These are phyloP conservation scores for Leucozona laternaria DNA, from an alignment of 2,888 invertebrate species.

Conservation along the genomic window DNA sequence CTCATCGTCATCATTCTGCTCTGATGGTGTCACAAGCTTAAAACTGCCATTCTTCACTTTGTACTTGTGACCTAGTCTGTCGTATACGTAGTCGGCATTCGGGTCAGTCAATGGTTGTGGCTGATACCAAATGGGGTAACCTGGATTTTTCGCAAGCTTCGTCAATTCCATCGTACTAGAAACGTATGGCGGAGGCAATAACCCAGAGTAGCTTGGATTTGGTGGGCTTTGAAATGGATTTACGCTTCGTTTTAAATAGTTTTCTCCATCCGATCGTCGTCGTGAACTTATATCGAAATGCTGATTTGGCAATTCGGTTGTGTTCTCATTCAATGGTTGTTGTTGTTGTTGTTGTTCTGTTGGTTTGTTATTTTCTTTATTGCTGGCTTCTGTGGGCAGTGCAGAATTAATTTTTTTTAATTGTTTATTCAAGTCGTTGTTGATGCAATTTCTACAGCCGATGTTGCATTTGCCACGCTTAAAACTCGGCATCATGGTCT, in stretches of 20 bases:
- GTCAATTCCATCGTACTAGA: slow-evolving; percentile 55
- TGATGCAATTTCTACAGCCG: slow-evolving; percentile 76
- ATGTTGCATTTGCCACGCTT: slow-evolving; percentile 80
- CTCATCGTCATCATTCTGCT: slow-evolving; percentile 18
- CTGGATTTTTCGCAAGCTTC: slow-evolving; percentile 66
- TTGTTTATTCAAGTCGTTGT: slow-evolving; percentile 14
- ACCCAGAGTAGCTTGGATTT: slow-evolving; percentile 46
- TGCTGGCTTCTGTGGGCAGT: background rate
- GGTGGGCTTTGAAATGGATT: slow-evolving; percentile 58
- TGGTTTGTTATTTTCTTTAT: slow-evolving; percentile 21
- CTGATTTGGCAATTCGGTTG: slow-evolving; percentile 27
- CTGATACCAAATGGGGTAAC: slow-evolving; percentile 72
- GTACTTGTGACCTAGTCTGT: slow-evolving; percentile 79
- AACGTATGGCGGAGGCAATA: slow-evolving; percentile 64
- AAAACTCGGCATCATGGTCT: slow-evolving; percentile 80
- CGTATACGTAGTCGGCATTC: slow-evolving; percentile 76
- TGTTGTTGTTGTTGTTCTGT: slow-evolving; percentile 12
- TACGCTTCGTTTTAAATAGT: slow-evolving; percentile 61
- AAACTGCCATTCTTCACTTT: slow-evolving; percentile 79
- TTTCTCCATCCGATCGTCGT: slow-evolving; percentile 24
- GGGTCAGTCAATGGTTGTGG: slow-evolving; percentile 61
- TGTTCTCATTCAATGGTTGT: slow-evolving; percentile 8
- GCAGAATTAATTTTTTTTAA: background rate
- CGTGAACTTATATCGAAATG: slow-evolving; percentile 36
- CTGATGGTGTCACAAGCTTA: slow-evolving; percentile 77